Evolutionary conservation across 2,797 vertebrate genomes (phyloP), one percentile per base, ranked within the genome.

Genomic region (Melanotaenia maccullochi): DNA sequence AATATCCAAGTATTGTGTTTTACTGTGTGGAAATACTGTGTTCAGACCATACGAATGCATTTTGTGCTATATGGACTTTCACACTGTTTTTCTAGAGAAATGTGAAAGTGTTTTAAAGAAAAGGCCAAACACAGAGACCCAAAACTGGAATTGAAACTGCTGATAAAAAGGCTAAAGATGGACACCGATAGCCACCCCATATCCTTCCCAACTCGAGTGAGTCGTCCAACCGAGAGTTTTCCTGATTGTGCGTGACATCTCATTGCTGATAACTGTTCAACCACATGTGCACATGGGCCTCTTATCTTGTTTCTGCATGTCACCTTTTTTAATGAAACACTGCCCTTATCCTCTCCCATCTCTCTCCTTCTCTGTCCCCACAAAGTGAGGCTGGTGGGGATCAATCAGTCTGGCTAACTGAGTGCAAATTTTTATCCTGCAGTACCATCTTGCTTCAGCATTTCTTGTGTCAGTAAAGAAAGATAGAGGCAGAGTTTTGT

Each of bases 311-410:
- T 86, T 80, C 69, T 59, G 60, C 68, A 69, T 89, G 89, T 90
- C 88, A 87, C 89, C 89, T 87, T 49, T 49, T 83, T 86, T 93
- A 92, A 93, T 91, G 90, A 92, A 93, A 92, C 79, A 74, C 79
- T 86, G 76, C 65, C 77, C 80, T 91, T 90, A 90, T 89, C 90
- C 82, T 68, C 68, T 65, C 69, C 78, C 75, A 86, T 87, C 77
- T 78, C 71, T 49, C 66, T 65, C 42, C 78, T 57, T 60, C 60
- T 68, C 56, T 74, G 78, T 81, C 86, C 69, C 81, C 78, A 62
- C 85, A 76, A 76, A 89, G 82, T 83, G 76, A 90, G 74, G 82
- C 88, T 86, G 84, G 67, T 80, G 79, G 79, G 76, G 81, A 90
- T 91, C 89, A 87, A 84, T 90, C 89, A 83, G 77, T 75, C 71